A percentile compares a stretch with the other conserved stretches of the same genome.
These are phyloP conservation scores for Numenius arquata DNA, from an alignment of 2,113 vertebrate genomes.

Conservation along the genomic window DNA sequence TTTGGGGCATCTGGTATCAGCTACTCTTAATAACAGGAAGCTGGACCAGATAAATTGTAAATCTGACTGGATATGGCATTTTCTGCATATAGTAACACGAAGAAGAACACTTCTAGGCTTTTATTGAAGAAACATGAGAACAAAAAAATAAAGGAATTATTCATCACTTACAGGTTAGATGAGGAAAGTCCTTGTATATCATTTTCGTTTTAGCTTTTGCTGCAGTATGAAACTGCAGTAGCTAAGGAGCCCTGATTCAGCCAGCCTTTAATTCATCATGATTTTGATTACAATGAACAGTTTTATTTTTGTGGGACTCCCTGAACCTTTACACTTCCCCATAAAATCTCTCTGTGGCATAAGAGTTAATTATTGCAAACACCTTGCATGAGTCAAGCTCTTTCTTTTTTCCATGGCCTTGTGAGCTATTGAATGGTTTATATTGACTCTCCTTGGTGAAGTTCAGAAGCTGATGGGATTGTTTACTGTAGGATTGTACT, in stretches of 20 bases:
- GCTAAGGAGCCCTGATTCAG: neutral
- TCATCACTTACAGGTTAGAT: neutral
- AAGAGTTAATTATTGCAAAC: neutral
- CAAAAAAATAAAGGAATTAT: neutral
- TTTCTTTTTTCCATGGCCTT: neutral
- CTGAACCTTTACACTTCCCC: neutral
- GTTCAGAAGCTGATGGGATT: neutral
- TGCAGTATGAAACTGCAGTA: neutral
- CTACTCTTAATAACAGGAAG: neutral
- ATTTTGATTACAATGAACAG: neutral
- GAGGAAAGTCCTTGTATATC: neutral
- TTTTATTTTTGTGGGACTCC: neutral
- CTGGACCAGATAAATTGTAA: neutral
- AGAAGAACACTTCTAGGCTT: neutral
- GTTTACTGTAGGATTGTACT: neutral
- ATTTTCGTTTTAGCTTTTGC: neutral
- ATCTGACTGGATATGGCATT: neutral
- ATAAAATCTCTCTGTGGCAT: neutral
- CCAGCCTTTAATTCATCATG: neutral
- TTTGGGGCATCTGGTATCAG: neutral
- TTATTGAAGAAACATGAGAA: neutral
- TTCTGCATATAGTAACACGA: neutral
- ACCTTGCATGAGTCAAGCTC: neutral
- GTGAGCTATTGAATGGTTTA: neutral
- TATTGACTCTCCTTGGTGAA: neutral